Evolutionary conservation across 1,140 invertebrate genomes (phyloP).

Genomic region (Aradophagus sp.): DNA sequence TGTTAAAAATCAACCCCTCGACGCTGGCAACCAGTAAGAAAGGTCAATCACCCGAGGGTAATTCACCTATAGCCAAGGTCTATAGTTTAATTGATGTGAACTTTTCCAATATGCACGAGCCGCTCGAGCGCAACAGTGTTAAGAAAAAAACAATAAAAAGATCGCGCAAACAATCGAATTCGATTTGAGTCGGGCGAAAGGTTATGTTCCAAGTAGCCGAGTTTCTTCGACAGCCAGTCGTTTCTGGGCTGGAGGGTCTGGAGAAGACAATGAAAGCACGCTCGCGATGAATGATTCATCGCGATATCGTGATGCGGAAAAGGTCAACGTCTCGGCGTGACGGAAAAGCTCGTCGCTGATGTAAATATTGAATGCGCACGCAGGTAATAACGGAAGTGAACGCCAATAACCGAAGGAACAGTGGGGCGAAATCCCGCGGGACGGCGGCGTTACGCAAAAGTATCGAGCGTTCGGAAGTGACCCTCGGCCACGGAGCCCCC

Average conservation of each 20-base stretch:
- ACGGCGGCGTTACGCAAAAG: conserved; percentile 52
- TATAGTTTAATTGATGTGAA: conserved; percentile 1
- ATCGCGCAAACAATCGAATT: no score
- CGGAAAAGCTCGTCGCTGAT: background rate
- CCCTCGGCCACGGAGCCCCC: background rate
- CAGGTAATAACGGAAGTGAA: conserved; percentile 17
- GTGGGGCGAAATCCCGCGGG: no score
- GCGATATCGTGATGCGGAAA: no score
- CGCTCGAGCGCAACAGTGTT: no score
- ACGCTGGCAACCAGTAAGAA: no score
- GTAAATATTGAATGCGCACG: conserved; percentile 14
- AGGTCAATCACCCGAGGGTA: conserved; percentile 8
- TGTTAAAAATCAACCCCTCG: no score
- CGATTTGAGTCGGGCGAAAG: no score
- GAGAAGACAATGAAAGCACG: background rate
- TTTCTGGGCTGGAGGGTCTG: background rate
- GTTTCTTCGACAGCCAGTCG: no score
- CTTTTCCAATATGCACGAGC: no score
- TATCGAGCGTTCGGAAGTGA: conserved; percentile 51
- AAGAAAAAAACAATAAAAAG: no score
- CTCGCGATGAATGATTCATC: no score
- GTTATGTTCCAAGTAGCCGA: no score
- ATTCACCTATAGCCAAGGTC: conserved; percentile 3
- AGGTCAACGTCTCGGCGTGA: conserved; percentile 6
- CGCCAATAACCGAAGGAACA: conserved; percentile 14